These are phyloP conservation scores for Neoarius graeffei DNA, from an alignment of 2,113 vertebrate genomes.

Conservation along the genomic window DNA sequence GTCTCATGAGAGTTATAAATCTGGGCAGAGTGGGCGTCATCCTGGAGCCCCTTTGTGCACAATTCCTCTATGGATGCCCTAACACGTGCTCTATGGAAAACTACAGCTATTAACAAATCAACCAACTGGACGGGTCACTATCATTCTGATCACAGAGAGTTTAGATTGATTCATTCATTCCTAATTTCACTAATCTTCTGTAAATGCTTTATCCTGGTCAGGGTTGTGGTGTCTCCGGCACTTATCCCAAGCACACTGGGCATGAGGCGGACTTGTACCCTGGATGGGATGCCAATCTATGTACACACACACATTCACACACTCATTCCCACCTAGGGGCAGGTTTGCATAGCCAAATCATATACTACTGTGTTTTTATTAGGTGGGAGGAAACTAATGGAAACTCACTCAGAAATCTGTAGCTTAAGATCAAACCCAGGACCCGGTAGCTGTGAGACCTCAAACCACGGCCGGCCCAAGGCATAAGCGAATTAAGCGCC, in stretches of 20 bases:
- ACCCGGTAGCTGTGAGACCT: neutral
- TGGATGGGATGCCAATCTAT: neutral
- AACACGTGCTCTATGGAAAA: neutral
- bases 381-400: neutral
- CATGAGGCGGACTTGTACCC: neutral
- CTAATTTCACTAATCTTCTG: neutral
- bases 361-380: neutral
- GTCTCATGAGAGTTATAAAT: neutral
- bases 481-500: too few species aligned
- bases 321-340: neutral
- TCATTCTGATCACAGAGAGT: neutral
- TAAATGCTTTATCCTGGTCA: neutral
- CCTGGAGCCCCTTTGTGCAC: neutral
- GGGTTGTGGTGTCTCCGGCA: neutral
- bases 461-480: too few species aligned
- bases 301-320: neutral
- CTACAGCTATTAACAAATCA: neutral
- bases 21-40: neutral
- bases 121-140: neutral
- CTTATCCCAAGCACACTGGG: neutral
- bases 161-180: neutral
- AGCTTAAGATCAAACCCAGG: neutral
- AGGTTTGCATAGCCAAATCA: neutral
- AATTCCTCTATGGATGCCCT: neutral
- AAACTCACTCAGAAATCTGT: neutral